These are phyloP conservation scores for Himalopsyche japonica DNA, from an alignment of 2,888 invertebrate genomes.

Conservation along the genomic window DNA sequence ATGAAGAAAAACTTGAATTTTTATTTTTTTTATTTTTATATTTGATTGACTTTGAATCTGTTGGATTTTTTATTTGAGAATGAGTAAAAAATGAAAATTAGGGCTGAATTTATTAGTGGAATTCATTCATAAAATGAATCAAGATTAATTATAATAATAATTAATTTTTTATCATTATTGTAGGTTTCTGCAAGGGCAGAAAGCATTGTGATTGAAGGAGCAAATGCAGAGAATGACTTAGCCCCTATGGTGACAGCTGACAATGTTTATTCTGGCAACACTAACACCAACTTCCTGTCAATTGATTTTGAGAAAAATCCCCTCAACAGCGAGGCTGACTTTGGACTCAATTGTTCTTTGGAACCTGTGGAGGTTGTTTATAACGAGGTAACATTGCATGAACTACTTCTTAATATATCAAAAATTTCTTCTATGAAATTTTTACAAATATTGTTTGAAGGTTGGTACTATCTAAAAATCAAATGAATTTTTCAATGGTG, in stretches of 20 bases:
- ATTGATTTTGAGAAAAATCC: conserved; percentile 76
- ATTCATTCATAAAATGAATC: too few relatives aligned
- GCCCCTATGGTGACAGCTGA: conserved; percentile 66
- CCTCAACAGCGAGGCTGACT: conserved; percentile 66
- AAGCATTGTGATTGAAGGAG: conserved; percentile 75
- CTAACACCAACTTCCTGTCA: conserved; percentile 71
- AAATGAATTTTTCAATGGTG: too few relatives aligned
- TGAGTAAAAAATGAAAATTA: too few relatives aligned
- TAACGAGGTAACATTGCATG: conserved; percentile 64
- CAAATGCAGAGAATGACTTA: conserved; percentile 71
- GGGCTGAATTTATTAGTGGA: too few relatives aligned
- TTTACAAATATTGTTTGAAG: too few relatives aligned
- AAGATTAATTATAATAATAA: not conserved
- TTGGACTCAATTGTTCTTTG: conserved; percentile 67
- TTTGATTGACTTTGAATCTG: too few relatives aligned
- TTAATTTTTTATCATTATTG: conserved; percentile 3
- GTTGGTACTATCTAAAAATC: too few relatives aligned
- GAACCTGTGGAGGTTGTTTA: conserved; percentile 78
- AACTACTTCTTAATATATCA: not conserved
- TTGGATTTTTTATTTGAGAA: too few relatives aligned
- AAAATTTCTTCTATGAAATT: too few relatives aligned
- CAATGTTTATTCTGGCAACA: conserved; percentile 56
- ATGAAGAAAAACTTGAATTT: too few relatives aligned
- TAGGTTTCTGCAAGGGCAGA: conserved; percentile 70
- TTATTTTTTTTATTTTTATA: too few relatives aligned